A percentile compares a stretch with the other conserved stretches of the same genome.
phyloP scores from a whole-genome alignment of 1,140 invertebrate species.

The Copidosoma floridanum region DNA sequence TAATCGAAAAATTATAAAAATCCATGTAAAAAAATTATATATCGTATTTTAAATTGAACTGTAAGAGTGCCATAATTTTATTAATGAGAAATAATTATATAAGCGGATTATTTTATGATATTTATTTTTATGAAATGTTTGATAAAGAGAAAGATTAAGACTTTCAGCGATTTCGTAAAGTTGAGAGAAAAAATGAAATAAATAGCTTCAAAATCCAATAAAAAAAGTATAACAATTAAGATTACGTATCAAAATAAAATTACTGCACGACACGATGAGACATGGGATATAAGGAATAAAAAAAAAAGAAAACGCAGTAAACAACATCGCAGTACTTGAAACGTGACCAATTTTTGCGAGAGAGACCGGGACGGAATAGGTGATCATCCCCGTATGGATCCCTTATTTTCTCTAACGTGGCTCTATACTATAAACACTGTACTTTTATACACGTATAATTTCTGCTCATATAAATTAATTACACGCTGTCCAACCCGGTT shows the following conservation, averaged over 20 bases:
- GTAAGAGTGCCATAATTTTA: neutral
- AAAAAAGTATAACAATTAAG: neutral
- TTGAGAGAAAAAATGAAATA: neutral
- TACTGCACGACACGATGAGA: neutral
- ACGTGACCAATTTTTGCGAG: slow-evolving; percentile 12
- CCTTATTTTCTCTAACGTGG: too few relatives aligned
- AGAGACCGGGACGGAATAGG: slow-evolving; percentile 3
- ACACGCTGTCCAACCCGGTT: too few relatives aligned
- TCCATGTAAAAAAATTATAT: neutral
- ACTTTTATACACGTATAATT: neutral
- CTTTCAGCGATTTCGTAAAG: too few relatives aligned
- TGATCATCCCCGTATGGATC: too few relatives aligned
- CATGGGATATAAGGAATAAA: neutral
- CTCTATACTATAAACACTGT: neutral
- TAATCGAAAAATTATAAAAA: neutral
- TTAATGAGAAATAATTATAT: neutral
- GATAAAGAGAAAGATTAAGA: neutral
- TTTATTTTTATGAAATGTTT: slow-evolving; percentile 19
- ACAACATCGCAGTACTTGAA: neutral
- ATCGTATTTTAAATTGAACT: neutral
- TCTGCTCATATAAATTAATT: neutral
- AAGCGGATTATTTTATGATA: neutral
- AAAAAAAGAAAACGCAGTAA: neutral
- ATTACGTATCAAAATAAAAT: neutral
- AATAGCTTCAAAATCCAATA: neutral